Conservation (phyloP, 2,888 invertebrate species). For the Orthonevra nobilis region DNA sequence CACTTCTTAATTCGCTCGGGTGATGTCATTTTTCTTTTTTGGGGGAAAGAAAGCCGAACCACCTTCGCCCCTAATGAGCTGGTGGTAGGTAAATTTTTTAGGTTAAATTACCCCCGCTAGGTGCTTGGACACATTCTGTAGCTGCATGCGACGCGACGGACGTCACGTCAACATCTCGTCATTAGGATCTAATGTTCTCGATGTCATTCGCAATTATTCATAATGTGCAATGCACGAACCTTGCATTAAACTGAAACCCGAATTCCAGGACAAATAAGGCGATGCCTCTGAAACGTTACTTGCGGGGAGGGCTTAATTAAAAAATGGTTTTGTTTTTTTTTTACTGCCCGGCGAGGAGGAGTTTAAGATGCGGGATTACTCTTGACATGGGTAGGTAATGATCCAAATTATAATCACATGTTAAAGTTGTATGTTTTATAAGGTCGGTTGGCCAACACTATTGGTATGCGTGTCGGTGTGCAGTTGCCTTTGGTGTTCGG, state of each 20-base stretch:
- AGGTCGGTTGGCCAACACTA: constrained; percentile 4
- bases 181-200: constrained; percentile 32
- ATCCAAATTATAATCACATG: constrained; percentile 25
- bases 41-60: constrained; percentile 20
- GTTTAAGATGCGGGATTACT: too few relatives aligned
- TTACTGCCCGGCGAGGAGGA: not conserved
- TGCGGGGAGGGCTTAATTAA: constrained; percentile 25
- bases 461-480: constrained; percentile 38
- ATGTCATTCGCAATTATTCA: constrained; percentile 40
- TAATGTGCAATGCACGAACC: constrained; percentile 29
- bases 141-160: constrained; percentile 45
- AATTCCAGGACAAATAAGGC: too few relatives aligned
- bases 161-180: constrained; percentile 15
- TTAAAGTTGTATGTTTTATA: not conserved
- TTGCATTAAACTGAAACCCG: constrained; percentile 25
- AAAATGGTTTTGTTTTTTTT: constrained; percentile 1
- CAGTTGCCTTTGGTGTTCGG: constrained; percentile 37
- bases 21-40: constrained; percentile 45
- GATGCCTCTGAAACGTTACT: not conserved
- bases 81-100: constrained; percentile 25
- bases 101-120: constrained; percentile 22
- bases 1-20: constrained; percentile 23
- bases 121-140: constrained; percentile 29
- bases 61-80: constrained; percentile 42
- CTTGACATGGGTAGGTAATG: constrained; percentile 21